A percentile compares a stretch with the other conserved stretches of the same genome.
Evolutionary conservation across 2,888 invertebrate species (phyloP).

Genomic region (Trilocha varians): DNA sequence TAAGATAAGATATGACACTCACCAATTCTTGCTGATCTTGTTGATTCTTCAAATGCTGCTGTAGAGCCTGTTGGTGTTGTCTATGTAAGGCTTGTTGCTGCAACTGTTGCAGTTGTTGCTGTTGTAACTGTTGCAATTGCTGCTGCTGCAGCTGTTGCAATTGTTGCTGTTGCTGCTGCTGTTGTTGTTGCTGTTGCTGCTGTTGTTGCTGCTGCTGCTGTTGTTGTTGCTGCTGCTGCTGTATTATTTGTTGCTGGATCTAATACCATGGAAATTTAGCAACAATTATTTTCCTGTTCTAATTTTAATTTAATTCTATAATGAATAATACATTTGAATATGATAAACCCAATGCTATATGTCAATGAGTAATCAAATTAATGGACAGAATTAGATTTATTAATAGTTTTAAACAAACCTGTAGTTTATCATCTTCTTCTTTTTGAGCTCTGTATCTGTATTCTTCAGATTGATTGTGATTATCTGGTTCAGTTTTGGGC

Average conservation of each 20-base stretch:
- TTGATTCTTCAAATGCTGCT: constrained; percentile 73
- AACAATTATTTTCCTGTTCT: constrained; percentile 1
- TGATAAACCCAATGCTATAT: neutral
- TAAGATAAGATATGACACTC: constrained; percentile 20
- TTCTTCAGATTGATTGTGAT: constrained; percentile 44
- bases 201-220: constrained; percentile 46
- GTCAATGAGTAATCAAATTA: neutral
- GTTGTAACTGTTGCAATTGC: constrained; percentile 41
- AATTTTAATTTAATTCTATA: neutral
- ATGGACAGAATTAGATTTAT: neutral
- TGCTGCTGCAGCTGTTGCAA: constrained; percentile 43
- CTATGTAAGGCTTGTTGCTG: constrained; percentile 52
- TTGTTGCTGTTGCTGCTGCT: constrained; percentile 52
- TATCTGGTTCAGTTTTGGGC: constrained; percentile 53
- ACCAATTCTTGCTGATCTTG: constrained; percentile 68
- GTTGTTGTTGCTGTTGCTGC: constrained; percentile 64
- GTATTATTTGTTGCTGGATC: constrained; percentile 65
- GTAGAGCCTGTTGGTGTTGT: constrained; percentile 70
- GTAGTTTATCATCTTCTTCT: constrained; percentile 64
- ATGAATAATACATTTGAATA: neutral
- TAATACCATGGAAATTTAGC: constrained; percentile 11
- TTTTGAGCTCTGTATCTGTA: constrained; percentile 58
- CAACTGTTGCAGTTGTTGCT: constrained; percentile 42
- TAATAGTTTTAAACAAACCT: constrained; percentile 25
- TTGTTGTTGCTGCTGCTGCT: constrained; percentile 59